These are phyloP conservation scores for Choloepus didactylus DNA, from an alignment of 2,797 vertebrate species.

Conservation along the genomic window DNA sequence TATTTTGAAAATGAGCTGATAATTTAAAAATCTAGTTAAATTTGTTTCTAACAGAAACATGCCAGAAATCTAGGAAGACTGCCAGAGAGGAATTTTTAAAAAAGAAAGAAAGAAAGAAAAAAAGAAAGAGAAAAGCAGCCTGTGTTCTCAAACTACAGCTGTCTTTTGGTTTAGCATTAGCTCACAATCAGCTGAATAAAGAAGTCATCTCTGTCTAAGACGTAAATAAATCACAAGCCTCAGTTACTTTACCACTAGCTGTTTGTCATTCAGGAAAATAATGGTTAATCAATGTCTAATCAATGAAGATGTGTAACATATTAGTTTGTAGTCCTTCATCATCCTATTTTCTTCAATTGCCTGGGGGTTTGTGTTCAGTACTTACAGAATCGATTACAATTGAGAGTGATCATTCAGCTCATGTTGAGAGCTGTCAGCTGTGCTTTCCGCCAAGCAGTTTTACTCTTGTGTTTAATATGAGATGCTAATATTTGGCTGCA, in stretches of 20 bases:
- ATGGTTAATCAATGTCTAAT: slow-evolving; percentile 94
- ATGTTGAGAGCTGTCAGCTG: slow-evolving; percentile 91
- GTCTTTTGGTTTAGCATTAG: slow-evolving; percentile 83
- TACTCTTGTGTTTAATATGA: slow-evolving; percentile 86
- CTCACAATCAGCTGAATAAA: slow-evolving; percentile 89
- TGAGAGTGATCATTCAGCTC: slow-evolving; percentile 93
- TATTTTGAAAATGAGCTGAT: slow-evolving; percentile 74
- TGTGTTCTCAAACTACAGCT: slow-evolving; percentile 77
- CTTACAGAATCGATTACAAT: slow-evolving; percentile 93
- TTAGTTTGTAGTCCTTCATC: slow-evolving; percentile 93
- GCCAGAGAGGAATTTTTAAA: slow-evolving; percentile 44
- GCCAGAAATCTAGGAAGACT: slow-evolving; percentile 69
- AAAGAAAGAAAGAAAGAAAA: background rate
- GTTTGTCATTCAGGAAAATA: slow-evolving; percentile 94
- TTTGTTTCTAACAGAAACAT: slow-evolving; percentile 75
- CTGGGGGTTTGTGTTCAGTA: slow-evolving; percentile 91
- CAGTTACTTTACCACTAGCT: slow-evolving; percentile 92
- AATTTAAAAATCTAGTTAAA: slow-evolving; percentile 79
- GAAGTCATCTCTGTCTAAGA: slow-evolving; percentile 89
- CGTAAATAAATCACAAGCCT: slow-evolving; percentile 93
- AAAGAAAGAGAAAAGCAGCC: slow-evolving; percentile 48
- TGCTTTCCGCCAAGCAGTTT: slow-evolving; percentile 87
- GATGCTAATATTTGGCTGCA: slow-evolving; percentile 88
- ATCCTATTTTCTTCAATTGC: slow-evolving; percentile 92
- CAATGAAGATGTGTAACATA: slow-evolving; percentile 92